Evolutionary conservation across 2,888 invertebrate species (phyloP), one percentile per base, ranked within the genome.

Genomic region (Cataglyphis livida): DNA sequence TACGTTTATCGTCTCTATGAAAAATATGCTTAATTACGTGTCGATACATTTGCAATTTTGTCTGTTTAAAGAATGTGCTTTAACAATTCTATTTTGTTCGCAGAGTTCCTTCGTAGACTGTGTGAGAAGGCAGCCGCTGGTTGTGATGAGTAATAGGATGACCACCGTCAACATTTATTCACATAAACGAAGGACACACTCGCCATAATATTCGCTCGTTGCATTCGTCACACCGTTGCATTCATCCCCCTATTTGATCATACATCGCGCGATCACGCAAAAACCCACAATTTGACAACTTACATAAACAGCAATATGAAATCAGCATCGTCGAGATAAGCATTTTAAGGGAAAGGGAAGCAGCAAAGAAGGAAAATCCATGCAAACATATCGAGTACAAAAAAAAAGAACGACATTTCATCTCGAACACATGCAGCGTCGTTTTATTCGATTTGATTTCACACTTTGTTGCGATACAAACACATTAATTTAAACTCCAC

Each of bases 51-150:
- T 65, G 61, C 41, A 57, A 73, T 62, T 51, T 57, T 21, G 1
- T 7, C 28, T 32, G 0, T 9, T n/a, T 3, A 15, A 41, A 18
- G 15, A 28, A 21, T 2, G 54, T 48, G 59, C 51, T 76, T 51
- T 9, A 25, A 65, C 28, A 25, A 28, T 74, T 79, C 76, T 21
- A n/a, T 96, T 93, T 81, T 79, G 35, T 90, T 92, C 88, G n/a
- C 92, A 95, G 94, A 93, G 90, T 98, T 98, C 96, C 97, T 98
- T 95, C 97, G 97, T 96, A 97, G 96, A 96, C 97, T 98, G 96
- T 97, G 97, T 95, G 97, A 96, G 93, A 96, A 96, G 95, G 93
- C 92, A 59, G 71, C 87, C 32, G 91, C 84, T 28, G 85, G 32
- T 1, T 62, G 32, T 2, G 74, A 88, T 1, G 74, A 70, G 75